Base-by-base conservation (phyloP, 1,140 invertebrate species). In the Dreissena rostriformis region DNA sequence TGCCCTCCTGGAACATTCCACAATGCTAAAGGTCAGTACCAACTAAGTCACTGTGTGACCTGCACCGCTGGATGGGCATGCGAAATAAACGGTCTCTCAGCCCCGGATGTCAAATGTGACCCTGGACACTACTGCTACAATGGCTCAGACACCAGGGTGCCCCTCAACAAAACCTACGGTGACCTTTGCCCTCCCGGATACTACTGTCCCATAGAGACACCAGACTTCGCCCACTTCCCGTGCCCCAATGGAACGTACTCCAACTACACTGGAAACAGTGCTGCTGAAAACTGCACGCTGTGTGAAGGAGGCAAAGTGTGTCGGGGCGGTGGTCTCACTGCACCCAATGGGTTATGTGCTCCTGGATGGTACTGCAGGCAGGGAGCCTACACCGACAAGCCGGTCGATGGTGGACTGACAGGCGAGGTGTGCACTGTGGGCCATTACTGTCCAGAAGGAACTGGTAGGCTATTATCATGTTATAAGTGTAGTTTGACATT, bases 161-260 rank as follows among this genome's bases (percentile, higher is more conserved):
- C 91, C 5, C 68, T 90, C 11, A 85, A 80, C 17, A 52, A 87
- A 66, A 26, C 85, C 5, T 91, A 88, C 85, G 91, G 90, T 61
- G 88, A 89, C 57, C 80, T 92, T 17, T 93, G 92, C 80, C 92
- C 91, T 17, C 86, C 86, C 8, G 92, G 92, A 0, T 91, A 91
- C 81, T 93, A 88, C 82, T 93, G 92, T 74, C 91, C 91, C 0
- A 87, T 90, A 65, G 90, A 87, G 5, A 93, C 92, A 4, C 74
- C 82, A 17, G 77, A 88, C 15, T 92, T 89, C 71, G 65, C 79
- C 10, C 79, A 88, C 28, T 86, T 84, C 49, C 91, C 91, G 17
- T 93, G 92, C 83, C 83, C 86, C 19, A 92, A 92, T 77, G 91
- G 92, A 19, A 93, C 91, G 2, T 93, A 92, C 73, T 88, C 87